Evolutionary conservation across 1,140 invertebrate genomes (phyloP), one percentile per base, ranked within the genome.

Genomic region (Drosophila lacteicornis): DNA sequence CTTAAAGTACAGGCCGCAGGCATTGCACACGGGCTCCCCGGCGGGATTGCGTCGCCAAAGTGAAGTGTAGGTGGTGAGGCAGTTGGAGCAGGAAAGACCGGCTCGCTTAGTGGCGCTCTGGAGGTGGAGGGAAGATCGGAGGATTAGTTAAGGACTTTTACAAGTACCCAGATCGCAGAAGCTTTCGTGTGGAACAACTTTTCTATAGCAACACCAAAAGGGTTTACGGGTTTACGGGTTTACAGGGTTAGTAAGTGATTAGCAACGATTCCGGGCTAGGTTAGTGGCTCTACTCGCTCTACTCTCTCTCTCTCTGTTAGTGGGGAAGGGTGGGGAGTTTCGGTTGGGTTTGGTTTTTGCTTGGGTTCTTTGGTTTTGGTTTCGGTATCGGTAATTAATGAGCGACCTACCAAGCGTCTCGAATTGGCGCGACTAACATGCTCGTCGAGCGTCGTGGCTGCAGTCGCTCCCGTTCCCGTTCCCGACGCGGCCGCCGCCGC

Each of bases 1-100:
- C 94, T 99, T 99, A 93, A 93, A 98, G 93, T 99, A 99, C 4
- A 99, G 94, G 12, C 98, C 98, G 91, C 98, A 99, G 5, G 98
- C 98, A 93, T 99, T 99, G 93, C 98, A 99, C 3, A 99, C 97
- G 3, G 97, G 96, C 92, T 98, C 97, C 12, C 98, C 98, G 62
- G 95, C 93, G 17, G 95, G 93, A 93, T 98, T 99, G 78, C 97
- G 94, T 71, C 98, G 94, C 98, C 98, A 99, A 75, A 99, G 94
- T 4, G 98, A 98, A 8, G 98, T 99, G 6, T 95, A 96, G 17
- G 93, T 95, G 1, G 98, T 98, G 59, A 94, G 94, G 93, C 98
- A 99, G 93, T 99, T 99, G 81, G 96, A 96, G 94, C 98, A 99
- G 56, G 95, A 94, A 67, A 98, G 94, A 53, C 98, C 98, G 12